phyloP scores from a whole-genome alignment of 2,888 invertebrate genomes.

The Entomobrya multifasciata region DNA sequence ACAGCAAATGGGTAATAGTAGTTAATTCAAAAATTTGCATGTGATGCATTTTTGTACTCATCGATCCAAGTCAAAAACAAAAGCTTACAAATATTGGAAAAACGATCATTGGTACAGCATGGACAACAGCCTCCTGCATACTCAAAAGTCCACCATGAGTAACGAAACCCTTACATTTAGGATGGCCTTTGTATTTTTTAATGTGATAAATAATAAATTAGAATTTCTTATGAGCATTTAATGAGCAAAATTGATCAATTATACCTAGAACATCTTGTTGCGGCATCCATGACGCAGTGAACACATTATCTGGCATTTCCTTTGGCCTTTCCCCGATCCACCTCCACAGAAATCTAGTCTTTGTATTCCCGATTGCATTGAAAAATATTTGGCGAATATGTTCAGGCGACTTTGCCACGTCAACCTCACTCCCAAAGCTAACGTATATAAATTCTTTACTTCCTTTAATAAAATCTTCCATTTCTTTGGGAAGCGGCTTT shows the following conservation, averaged over 20 bases:
- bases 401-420: conserved; percentile 88
- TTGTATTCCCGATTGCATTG: conserved; percentile 84
- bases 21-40: no score
- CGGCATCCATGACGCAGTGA: conserved; percentile 71
- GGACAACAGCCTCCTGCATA: conserved; percentile 84
- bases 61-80: no score
- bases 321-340: conserved; percentile 68
- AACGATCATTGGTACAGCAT: conserved; percentile 79
- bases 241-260: not conserved
- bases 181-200: no score
- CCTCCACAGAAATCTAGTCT: conserved; percentile 72
- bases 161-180: conserved; percentile 84
- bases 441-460: conserved; percentile 72
- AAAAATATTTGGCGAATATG: conserved; percentile 87
- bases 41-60: no score
- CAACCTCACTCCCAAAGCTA: conserved; percentile 75
- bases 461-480: conserved; percentile 66
- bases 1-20: no score
- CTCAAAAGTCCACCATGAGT: conserved; percentile 87
- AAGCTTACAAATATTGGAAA: conserved; percentile 66
- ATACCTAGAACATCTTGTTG: conserved; percentile 76
- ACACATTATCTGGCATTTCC: conserved; percentile 72
- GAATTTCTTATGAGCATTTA: no score
- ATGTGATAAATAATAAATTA: no score
- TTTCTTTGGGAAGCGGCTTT: conserved; percentile 56